phyloP scores from a whole-genome alignment of 2,888 invertebrate genomes.

The Mythimna ferrago region DNA sequence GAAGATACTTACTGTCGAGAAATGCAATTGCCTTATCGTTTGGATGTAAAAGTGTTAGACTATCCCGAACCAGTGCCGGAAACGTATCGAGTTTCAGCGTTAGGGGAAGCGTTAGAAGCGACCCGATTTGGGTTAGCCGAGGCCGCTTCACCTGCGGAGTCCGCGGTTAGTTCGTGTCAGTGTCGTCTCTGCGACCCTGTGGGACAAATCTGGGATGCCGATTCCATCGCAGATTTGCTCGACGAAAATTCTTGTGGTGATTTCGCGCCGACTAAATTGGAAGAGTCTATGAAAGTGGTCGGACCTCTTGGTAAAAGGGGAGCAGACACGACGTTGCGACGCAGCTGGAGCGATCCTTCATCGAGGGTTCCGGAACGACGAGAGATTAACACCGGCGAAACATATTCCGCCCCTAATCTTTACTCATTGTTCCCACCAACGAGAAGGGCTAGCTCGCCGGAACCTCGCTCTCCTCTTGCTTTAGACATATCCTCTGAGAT shows the following conservation, averaged over 20 bases:
- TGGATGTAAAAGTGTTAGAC: constrained; percentile 85
- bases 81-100: constrained; percentile 88
- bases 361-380: constrained; percentile 85
- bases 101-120: constrained; percentile 89
- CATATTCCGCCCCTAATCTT: constrained; percentile 85
- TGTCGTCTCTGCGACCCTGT: constrained; percentile 94
- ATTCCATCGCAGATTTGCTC: constrained; percentile 90
- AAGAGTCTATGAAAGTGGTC: constrained; percentile 89
- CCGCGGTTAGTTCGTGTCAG: constrained; percentile 91
- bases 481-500: constrained; percentile 95
- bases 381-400: constrained; percentile 79
- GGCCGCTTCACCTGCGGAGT: constrained; percentile 86
- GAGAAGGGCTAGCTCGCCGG: constrained; percentile 83
- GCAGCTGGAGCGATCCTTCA: constrained; percentile 92
- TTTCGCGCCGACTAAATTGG: constrained; percentile 87
- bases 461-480: constrained; percentile 85
- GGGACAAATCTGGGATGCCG: constrained; percentile 94
- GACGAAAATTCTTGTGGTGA: constrained; percentile 87
- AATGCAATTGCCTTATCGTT: constrained; percentile 87
- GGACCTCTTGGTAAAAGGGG: constrained; percentile 84
- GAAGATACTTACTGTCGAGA: constrained; percentile 88
- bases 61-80: constrained; percentile 84
- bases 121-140: constrained; percentile 85
- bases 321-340: constrained; percentile 86
- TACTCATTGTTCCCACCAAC: constrained; percentile 87